Evolutionary conservation across 2,797 vertebrate species (phyloP).

Genomic region (Brachymystax lenok): DNA sequence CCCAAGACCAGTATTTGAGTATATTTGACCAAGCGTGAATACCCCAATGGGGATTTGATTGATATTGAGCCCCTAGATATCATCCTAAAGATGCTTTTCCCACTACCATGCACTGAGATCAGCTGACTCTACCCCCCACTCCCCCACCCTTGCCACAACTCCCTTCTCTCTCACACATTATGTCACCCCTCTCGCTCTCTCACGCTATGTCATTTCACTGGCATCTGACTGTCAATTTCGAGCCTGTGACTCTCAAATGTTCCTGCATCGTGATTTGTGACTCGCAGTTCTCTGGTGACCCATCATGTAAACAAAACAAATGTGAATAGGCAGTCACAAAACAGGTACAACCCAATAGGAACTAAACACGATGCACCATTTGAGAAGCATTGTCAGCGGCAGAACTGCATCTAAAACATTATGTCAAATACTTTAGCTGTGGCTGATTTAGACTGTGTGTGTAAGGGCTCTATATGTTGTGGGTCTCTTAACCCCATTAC

Average conservation of each 20-base stretch:
- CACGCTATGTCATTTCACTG: constrained; percentile 58
- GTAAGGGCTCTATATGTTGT: too few species aligned
- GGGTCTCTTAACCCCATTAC: not conserved
- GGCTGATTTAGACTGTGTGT: too few species aligned
- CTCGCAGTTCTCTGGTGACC: not conserved
- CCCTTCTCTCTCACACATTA: constrained; percentile 35
- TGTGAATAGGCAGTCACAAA: too few species aligned
- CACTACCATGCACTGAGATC: constrained; percentile 57
- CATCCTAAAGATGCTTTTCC: constrained; percentile 63
- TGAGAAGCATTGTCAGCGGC: too few species aligned
- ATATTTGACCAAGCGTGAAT: not conserved
- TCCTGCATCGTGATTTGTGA: not conserved
- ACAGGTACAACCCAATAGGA: too few species aligned
- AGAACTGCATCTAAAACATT: too few species aligned
- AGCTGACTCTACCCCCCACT: constrained; percentile 46
- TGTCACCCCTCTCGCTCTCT: constrained; percentile 43
- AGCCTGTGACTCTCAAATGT: constrained; percentile 37
- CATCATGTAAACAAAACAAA: too few species aligned
- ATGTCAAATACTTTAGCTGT: too few species aligned
- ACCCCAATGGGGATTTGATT: not conserved
- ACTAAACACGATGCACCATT: too few species aligned
- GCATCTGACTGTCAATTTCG: constrained; percentile 8
- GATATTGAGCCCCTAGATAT: constrained; percentile 41
- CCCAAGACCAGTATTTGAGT: not conserved
- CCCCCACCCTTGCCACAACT: constrained; percentile 39